Evolutionary conservation across 2,888 invertebrate genomes (phyloP), one percentile per base, ranked within the genome.

Genomic region (Rhabditoides inermis): DNA sequence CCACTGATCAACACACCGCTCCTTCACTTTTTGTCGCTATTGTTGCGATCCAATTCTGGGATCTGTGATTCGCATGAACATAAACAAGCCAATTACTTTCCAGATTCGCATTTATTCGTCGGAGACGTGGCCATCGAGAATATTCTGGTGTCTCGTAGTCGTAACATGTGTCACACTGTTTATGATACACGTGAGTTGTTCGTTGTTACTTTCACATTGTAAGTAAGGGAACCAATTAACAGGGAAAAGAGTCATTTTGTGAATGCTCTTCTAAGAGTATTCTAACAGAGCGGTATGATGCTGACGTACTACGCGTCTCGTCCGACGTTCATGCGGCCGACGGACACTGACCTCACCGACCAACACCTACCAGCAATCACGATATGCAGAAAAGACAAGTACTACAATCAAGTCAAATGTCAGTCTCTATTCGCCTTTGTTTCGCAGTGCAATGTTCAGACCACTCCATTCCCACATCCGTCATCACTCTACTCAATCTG

Each of bases 241-340:
- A 58, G 55, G 55, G 55, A 2, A 10, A 25, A 1, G 18, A 25
- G 3, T 40, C 32, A 42, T 20, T 6, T 18, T 7, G 5, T 32
- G 32, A 46, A 30, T 20, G 30, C 18, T 2, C n/a, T 49, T 42
- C 35, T n/a, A n/a, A n/a, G n/a, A n/a, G n/a, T n/a, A n/a, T n/a
- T n/a, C n/a, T n/a, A n/a, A n/a, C n/a, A 62, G 60, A 53, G 55
- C 18, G 63, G 63, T 18, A 41, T 57, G 4, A 39, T 63, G 28
- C 32, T 63, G 32, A 26, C 53, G 32, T 63, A 60, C 37, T 63
- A 63, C 28, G 30, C 54, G 30, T 53, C 60, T 1, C 59, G 57
- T 28, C 63, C 63, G 4, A 60, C 63, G 4, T 55, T 60, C 3
- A 51, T 50, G 20, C 50, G 60, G 53, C 54, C 40, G 1, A 18